Percentiles rank a stretch among this genome's conserved stretches.
Evolutionary conservation across 2,113 vertebrate genomes (phyloP).

Genomic region (Typhlomys cinereus): DNA sequence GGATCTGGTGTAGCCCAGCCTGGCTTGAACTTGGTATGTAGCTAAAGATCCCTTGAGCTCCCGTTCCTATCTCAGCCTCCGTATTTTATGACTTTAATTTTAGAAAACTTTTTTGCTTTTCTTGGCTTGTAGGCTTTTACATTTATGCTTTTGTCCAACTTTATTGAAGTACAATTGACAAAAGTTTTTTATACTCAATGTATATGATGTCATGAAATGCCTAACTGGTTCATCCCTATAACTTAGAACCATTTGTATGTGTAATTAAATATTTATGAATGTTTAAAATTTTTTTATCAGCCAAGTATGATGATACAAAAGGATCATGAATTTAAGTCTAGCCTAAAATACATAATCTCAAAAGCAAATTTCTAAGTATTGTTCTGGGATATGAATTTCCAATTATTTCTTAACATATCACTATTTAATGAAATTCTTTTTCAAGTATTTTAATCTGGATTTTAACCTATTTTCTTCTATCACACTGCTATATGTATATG

Average conservation of each 20-base stretch:
- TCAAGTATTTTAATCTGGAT: not conserved
- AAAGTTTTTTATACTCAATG: not conserved
- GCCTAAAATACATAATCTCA: not conserved
- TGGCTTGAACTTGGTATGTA: no score
- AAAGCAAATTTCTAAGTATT: no score
- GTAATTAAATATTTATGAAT: not conserved
- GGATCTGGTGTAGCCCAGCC: not conserved
- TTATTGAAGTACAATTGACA: not conserved
- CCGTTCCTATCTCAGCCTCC: not conserved
- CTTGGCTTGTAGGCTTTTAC: not conserved
- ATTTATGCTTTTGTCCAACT: not conserved
- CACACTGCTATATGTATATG: not conserved
- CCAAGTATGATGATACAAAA: not conserved
- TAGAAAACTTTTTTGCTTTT: not conserved
- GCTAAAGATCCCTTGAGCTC: not conserved
- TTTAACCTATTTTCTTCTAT: not conserved
- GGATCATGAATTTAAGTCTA: not conserved
- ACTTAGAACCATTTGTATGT: not conserved
- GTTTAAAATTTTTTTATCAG: not conserved
- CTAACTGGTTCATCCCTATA: not conserved
- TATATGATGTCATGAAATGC: not conserved
- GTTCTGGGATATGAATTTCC: no score
- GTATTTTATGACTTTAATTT: no score
- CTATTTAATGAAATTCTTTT: conserved; percentile 14
- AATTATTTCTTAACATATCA: no score